Evolutionary conservation across 2,113 vertebrate species (phyloP).

Genomic region (Alligator sinensis): DNA sequence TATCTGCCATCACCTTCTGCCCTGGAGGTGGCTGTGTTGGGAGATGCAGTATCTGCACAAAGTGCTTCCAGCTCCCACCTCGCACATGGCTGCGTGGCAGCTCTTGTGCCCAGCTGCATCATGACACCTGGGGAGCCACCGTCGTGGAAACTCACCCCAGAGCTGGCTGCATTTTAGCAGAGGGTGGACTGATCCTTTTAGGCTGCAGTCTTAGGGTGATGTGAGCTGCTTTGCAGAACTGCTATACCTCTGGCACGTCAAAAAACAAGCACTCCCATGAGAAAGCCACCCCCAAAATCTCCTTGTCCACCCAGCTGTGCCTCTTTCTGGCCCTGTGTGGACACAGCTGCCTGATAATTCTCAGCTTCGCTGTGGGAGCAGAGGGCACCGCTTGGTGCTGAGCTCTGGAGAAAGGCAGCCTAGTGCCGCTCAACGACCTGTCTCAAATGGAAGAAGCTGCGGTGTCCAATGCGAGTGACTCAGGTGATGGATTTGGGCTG

Average conservation of each 20-base stretch:
- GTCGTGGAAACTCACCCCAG: too few relatives aligned
- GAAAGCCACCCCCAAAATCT: background rate
- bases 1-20: too few relatives aligned
- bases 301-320: background rate
- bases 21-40: background rate
- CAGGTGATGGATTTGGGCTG: background rate
- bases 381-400: constrained; percentile 22
- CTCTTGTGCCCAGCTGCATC: too few relatives aligned
- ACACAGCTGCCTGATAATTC: constrained; percentile 27
- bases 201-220: background rate
- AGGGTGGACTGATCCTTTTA: background rate
- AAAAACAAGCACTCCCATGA: background rate
- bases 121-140: too few relatives aligned
- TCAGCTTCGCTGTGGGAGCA: background rate
- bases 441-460: constrained; percentile 18
- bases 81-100: too few relatives aligned
- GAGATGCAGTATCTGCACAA: too few relatives aligned
- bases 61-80: too few relatives aligned
- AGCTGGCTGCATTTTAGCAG: background rate
- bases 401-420: constrained; percentile 6
- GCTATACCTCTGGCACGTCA: background rate
- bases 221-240: background rate
- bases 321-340: constrained; percentile 10
- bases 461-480: background rate
- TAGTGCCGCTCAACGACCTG: background rate